Percentiles rank a stretch among this genome's conserved stretches.
These are phyloP conservation scores for Melospiza melodia DNA, from an alignment of 2,113 vertebrate genomes.

Conservation along the genomic window DNA sequence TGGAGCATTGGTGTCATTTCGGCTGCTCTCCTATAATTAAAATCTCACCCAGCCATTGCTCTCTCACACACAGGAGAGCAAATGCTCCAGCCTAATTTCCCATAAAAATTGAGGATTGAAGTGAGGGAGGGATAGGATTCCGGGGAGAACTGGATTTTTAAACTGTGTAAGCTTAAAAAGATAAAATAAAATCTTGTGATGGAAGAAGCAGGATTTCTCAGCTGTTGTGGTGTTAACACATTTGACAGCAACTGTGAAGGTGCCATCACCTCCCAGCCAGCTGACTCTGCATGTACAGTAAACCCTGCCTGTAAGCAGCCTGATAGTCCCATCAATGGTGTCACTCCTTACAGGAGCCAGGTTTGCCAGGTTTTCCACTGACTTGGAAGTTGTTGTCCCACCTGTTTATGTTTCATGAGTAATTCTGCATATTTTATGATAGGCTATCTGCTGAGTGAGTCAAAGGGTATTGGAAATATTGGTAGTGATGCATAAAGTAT, in stretches of 20 bases:
- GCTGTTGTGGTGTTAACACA: neutral
- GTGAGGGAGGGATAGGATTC: neutral
- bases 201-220: neutral
- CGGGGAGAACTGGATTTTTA: neutral
- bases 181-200: neutral
- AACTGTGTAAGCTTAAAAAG: neutral
- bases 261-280: neutral
- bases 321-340: neutral
- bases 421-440: neutral
- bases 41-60: neutral
- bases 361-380: neutral
- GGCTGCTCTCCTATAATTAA: neutral
- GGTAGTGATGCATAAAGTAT: neutral
- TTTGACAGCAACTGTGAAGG: neutral
- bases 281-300: neutral
- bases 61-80: neutral
- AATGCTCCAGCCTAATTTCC: neutral
- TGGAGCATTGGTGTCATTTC: neutral
- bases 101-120: neutral
- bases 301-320: neutral
- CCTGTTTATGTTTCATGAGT: neutral
- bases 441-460: neutral
- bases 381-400: neutral
- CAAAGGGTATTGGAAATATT: conserved; percentile 32
- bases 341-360: neutral